phyloP scores from a whole-genome alignment of 1,140 invertebrate species.

The Hyles euphorbiae region DNA sequence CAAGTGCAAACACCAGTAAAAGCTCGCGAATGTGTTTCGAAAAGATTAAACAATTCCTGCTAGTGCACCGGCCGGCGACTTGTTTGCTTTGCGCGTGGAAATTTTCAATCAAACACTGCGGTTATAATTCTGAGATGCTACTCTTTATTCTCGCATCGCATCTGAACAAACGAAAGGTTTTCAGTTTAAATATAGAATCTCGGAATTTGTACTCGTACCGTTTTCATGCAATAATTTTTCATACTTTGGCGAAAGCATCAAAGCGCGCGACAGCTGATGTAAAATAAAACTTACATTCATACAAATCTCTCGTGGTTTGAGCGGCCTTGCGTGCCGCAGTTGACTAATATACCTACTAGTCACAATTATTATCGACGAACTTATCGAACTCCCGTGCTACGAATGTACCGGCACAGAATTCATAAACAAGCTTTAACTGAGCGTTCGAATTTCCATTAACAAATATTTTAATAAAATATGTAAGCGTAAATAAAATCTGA shows the following conservation, averaged over 20 bases:
- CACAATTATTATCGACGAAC: conserved; percentile 7
- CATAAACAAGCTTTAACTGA: conserved; percentile 8
- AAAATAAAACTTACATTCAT: conserved; percentile 14
- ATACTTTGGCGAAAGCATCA: conserved; percentile 14
- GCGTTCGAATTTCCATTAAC: not conserved
- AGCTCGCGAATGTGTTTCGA: conserved; percentile 39
- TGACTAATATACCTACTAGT: conserved; percentile 9
- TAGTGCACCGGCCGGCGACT: conserved; percentile 19
- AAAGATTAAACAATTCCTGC: conserved; percentile 47
- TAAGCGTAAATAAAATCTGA: conserved; percentile 7
- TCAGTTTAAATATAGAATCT: too few species aligned
- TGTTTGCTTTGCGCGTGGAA: conserved; percentile 20
- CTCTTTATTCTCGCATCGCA: too few species aligned
- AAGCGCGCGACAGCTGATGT: conserved; percentile 6
- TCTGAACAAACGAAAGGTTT: too few species aligned
- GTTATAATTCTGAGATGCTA: not conserved
- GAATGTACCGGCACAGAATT: conserved; percentile 3
- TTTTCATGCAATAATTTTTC: too few species aligned
- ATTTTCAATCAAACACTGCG: not conserved
- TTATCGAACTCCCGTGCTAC: conserved; percentile 6
- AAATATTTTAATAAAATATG: conserved; percentile 8
- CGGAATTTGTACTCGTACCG: too few species aligned
- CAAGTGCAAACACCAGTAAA: conserved; percentile 47
- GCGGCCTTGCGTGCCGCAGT: conserved; percentile 13
- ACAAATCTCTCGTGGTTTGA: conserved; percentile 7